Evolutionary conservation across 2,113 vertebrate genomes (phyloP).

Genomic region (Suricata suricatta): DNA sequence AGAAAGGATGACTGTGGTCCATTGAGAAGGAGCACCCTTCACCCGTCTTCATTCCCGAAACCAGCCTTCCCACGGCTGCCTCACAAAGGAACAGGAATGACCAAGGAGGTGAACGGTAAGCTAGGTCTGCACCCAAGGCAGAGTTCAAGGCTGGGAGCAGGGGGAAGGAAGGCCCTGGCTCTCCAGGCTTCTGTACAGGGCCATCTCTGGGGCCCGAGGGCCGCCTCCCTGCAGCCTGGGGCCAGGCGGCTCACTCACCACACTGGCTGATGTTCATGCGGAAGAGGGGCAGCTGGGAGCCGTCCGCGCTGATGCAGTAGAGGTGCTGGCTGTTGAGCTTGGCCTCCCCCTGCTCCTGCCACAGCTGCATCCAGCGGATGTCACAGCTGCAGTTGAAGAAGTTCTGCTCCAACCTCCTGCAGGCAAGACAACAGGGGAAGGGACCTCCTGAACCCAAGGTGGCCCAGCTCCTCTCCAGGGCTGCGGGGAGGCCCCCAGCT

Average conservation of each 20-base stretch:
- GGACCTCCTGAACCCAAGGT: conserved; percentile 39
- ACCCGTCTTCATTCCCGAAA: background rate
- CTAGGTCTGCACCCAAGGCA: accelerated
- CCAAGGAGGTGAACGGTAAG: background rate
- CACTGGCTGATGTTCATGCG: conserved; percentile 96
- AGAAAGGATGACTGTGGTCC: background rate
- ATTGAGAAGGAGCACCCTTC: accelerated
- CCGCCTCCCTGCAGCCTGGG: background rate
- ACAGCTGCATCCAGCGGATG: conserved; percentile 99
- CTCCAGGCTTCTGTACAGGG: accelerated
- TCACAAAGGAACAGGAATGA: background rate
- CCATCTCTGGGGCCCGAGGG: background rate
- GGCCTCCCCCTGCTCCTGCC: conserved; percentile 94
- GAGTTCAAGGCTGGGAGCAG: background rate
- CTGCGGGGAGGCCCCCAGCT: background rate
- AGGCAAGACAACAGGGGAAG: conserved; percentile 46
- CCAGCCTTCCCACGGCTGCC: background rate
- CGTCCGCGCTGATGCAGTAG: conserved; percentile 90
- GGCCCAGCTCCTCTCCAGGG: background rate
- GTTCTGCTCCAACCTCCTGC: conserved; percentile 93
- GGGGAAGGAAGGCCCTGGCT: background rate
- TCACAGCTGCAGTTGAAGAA: conserved; percentile 96
- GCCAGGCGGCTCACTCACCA: conserved; percentile 85
- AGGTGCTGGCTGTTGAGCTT: conserved; percentile 92
- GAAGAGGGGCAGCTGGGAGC: conserved; percentile 88